Evolutionary conservation across 1,140 invertebrate species (phyloP), one percentile per base, ranked within the genome.

Genomic region (Drosophila micromelanica): DNA sequence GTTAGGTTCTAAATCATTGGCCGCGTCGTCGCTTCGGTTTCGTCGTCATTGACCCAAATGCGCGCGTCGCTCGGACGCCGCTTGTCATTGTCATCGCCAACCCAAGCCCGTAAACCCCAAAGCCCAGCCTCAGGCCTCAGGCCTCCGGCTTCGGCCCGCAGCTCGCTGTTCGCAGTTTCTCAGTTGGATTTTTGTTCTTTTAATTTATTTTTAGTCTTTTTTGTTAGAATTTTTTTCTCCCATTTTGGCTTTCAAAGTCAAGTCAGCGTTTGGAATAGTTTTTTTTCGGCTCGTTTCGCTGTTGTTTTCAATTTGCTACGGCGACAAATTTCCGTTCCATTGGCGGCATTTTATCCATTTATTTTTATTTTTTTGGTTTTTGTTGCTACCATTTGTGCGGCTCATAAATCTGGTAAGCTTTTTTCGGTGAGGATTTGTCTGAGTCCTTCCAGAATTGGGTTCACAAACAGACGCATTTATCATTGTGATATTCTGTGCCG

Each of bases 271-370:
- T 71, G 60, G 27, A 35, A 63, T 43, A 5, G 45, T 57, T 43
- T 61, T 70, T 46, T 37, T 15, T 27, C 38, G 32, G 45, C 20
- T 48, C 20, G 37, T 51, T 73, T 40, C 8, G 27, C 13, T 54
- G 12, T 65, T 62, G 67, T 55, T 72, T 76, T 76, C 82, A 87
- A 87, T 87, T 87, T 89, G 84, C 73, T 70, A 54, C 65, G 73
- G 84, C 84, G 84, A 87, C 84, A 87, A 87, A 87, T 87, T 89
- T 89, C 76, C 76, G 84, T 82, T 87, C 76, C 84, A 84, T 89
- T 81, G 81, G 71, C 82, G 74, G 74, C 77, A 51, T 69, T 71
- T 27, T 63, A 27, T 32, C 20, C 38, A 17, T 61, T 13, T 38
- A 62, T 48, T 30, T 51, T 54, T 56, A 38, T 37, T 38, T 68